These are phyloP conservation scores for Pocota personata DNA, from an alignment of 2,888 invertebrate species.

Conservation along the genomic window DNA sequence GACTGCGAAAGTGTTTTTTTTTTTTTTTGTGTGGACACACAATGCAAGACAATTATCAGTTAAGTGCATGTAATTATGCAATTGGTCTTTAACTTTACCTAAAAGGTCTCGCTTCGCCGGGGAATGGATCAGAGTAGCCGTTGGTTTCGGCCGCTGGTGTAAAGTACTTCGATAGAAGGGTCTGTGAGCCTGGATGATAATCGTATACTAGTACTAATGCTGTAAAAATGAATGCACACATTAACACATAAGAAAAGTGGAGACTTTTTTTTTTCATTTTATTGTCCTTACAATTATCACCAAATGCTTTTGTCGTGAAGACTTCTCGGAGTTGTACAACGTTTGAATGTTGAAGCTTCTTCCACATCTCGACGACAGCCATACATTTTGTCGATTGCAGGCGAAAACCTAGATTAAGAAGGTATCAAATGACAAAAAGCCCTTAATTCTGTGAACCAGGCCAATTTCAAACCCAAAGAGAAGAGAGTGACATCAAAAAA, in stretches of 20 bases:
- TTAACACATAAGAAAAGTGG: background rate
- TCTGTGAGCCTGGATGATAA: constrained; percentile 95
- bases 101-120: constrained; percentile 88
- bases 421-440: constrained; percentile 67
- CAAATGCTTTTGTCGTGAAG: constrained; percentile 97
- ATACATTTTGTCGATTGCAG: constrained; percentile 93
- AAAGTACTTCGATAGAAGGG: constrained; percentile 93
- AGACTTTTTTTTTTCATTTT: background rate
- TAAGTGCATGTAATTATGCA: constrained; percentile 31
- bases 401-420: constrained; percentile 87
- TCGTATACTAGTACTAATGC: constrained; percentile 98
- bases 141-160: constrained; percentile 85
- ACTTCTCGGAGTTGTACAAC: constrained; percentile 95
- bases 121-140: constrained; percentile 91
- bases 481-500: constrained; percentile 24
- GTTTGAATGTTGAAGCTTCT: constrained; percentile 96
- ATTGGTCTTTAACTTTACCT: constrained; percentile 77
- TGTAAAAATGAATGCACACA: constrained; percentile 64
- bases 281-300: constrained; percentile 91
- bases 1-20: constrained; percentile 78
- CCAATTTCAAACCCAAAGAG: constrained; percentile 70
- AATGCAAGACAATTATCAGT: constrained; percentile 46
- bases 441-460: constrained; percentile 65
- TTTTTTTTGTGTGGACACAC: constrained; percentile 16
- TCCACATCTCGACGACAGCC: constrained; percentile 95